Conservation (phyloP, 2,113 vertebrate genomes). For the Thamnaconus septentrionalis region DNA sequence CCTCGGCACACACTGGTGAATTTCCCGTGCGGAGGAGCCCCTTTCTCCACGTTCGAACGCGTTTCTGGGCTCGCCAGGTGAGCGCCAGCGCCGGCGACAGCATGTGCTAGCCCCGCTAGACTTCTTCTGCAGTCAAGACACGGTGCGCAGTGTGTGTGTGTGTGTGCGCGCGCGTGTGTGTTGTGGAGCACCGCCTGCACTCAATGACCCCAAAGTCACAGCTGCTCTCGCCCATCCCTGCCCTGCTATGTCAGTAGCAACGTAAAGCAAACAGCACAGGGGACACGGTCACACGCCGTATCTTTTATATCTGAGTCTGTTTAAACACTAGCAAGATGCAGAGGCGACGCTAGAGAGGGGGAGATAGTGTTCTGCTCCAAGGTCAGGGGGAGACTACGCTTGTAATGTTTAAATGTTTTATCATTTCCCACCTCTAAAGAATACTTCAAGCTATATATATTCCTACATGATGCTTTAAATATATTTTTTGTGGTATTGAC, state of each 20-base stretch:
- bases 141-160: slow-evolving; percentile 47
- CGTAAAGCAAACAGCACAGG: slow-evolving; percentile 22
- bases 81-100: slow-evolving; percentile 22
- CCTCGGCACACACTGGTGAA: too few relatives aligned
- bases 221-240: slow-evolving; percentile 54
- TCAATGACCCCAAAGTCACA: slow-evolving; percentile 62
- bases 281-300: slow-evolving; percentile 19
- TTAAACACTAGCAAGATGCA: too few relatives aligned
- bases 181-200: slow-evolving; percentile 48
- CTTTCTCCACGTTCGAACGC: slow-evolving; percentile 9
- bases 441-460: too few relatives aligned
- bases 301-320: slow-evolving; percentile 18
- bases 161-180: too few relatives aligned
- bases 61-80: slow-evolving; percentile 34
- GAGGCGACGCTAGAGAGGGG: too few relatives aligned
- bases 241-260: slow-evolving; percentile 32
- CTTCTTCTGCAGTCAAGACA: slow-evolving; percentile 52
- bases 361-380: slow-evolving; percentile 45
- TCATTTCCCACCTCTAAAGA: neutral
- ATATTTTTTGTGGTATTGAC: too few relatives aligned
- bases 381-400: slow-evolving; percentile 38
- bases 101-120: slow-evolving; percentile 16
- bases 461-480: too few relatives aligned
- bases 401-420: slow-evolving; percentile 13
- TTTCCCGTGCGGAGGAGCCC: slow-evolving; percentile 10